Conservation (phyloP, 2,113 vertebrate species). For the Oncorhynchus kisutch region DNA sequence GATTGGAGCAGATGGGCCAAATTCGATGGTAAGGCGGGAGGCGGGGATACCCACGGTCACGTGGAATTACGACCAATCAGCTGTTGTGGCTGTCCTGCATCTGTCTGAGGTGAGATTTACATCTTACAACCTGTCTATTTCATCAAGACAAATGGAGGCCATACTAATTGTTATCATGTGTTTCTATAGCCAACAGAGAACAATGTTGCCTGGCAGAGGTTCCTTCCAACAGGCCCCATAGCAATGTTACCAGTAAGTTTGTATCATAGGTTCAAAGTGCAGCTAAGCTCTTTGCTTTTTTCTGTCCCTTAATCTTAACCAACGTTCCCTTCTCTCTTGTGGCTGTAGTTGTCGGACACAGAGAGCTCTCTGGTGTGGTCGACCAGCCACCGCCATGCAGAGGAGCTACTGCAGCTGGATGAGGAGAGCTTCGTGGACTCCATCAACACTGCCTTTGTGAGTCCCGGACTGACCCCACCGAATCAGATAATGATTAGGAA, state of each 20-base stretch:
- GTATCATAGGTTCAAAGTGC: constrained; percentile 29
- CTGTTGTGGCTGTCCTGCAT: constrained; percentile 92
- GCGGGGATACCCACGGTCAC: constrained; percentile 86
- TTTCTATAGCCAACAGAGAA: constrained; percentile 87
- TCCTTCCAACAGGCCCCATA: constrained; percentile 94
- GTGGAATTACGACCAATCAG: constrained; percentile 92
- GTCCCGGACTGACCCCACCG: constrained; percentile 40
- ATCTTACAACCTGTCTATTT: neutral
- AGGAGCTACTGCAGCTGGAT: constrained; percentile 84
- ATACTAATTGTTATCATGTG: neutral
- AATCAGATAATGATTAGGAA: neutral
- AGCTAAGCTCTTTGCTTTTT: constrained; percentile 9
- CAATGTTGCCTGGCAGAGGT: constrained; percentile 96
- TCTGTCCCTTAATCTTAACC: neutral
- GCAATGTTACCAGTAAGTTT: constrained; percentile 90
- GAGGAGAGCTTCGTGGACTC: constrained; percentile 93
- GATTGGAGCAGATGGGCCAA: constrained; percentile 94
- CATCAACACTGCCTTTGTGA: constrained; percentile 96
- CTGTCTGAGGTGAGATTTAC: constrained; percentile 84
- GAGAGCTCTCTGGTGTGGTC: constrained; percentile 96
- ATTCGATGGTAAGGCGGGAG: constrained; percentile 83
- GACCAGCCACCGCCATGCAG: constrained; percentile 86
- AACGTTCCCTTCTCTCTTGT: neutral
- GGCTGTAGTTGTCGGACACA: constrained; percentile 85
- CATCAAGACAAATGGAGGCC: neutral